These are phyloP conservation scores for Lutjanus campechanus DNA, from an alignment of 2,797 vertebrate genomes.

Conservation along the genomic window DNA sequence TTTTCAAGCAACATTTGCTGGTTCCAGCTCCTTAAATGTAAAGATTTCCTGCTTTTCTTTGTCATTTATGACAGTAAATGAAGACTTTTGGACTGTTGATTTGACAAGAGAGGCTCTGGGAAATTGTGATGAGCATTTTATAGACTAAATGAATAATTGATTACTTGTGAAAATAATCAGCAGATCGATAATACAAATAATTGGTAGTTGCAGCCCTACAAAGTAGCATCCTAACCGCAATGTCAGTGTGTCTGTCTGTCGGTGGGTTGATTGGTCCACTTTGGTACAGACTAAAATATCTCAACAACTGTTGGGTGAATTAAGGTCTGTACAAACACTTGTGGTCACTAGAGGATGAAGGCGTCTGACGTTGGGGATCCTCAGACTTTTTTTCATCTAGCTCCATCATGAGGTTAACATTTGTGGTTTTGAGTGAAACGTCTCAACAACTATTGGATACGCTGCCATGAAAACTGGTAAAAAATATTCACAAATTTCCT, in stretches of 20 bases:
- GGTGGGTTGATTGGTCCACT: not conserved
- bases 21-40: too few species aligned
- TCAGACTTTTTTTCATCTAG: not conserved
- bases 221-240: not conserved
- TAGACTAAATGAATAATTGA: too few species aligned
- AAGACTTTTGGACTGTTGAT: too few species aligned
- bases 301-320: not conserved
- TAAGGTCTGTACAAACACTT: not conserved
- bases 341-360: not conserved
- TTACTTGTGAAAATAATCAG: too few species aligned
- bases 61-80: too few species aligned
- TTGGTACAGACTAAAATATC: slow-evolving; percentile 5
- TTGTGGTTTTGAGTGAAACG: not conserved
- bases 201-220: too few species aligned
- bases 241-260: not conserved
- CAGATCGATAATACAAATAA: too few species aligned
- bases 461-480: not conserved
- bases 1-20: too few species aligned
- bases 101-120: too few species aligned
- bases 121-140: too few species aligned
- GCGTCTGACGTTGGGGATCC: not conserved
- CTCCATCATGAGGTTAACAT: not conserved
- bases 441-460: not conserved
- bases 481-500: not conserved
- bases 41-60: too few species aligned